Percentiles rank a stretch among this genome's conserved stretches.
Evolutionary conservation across 2,888 invertebrate genomes (phyloP).

Genomic region (Eudasyphora cyanicolor): DNA sequence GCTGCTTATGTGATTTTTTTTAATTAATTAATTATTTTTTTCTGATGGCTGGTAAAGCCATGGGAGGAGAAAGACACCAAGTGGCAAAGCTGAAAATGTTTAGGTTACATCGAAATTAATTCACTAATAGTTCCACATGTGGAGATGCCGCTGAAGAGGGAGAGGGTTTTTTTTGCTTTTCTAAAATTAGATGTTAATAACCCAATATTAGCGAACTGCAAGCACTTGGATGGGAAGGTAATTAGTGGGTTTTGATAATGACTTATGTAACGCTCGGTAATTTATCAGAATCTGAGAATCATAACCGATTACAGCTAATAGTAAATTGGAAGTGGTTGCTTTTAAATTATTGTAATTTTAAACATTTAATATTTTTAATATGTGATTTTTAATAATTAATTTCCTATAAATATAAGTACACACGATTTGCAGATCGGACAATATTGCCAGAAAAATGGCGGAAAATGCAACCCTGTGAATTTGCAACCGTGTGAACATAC

Average conservation of each 20-base stretch:
- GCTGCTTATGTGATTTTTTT: not conserved
- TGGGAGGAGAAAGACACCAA: not conserved
- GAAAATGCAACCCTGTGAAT: too few species aligned
- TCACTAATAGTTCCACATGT: slow-evolving; percentile 25
- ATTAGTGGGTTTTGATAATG: slow-evolving; percentile 1
- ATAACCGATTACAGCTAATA: not conserved
- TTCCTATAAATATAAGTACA: too few species aligned
- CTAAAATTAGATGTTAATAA: slow-evolving; percentile 7
- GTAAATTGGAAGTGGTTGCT: not conserved
- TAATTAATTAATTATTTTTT: slow-evolving; percentile 52
- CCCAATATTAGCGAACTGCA: not conserved
- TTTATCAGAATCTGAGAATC: slow-evolving; percentile 10
- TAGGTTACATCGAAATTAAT: slow-evolving; percentile 17
- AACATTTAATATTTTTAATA: too few species aligned
- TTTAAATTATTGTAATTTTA: not conserved
- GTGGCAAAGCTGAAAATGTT: not conserved
- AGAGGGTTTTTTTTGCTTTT: too few species aligned
- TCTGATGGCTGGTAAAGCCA: not conserved
- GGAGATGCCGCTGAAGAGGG: not conserved
- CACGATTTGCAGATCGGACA: too few species aligned
- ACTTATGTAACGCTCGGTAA: not conserved
- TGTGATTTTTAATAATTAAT: too few species aligned
- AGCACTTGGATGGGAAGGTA: not conserved
- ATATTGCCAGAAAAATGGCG: too few species aligned
- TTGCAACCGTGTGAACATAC: too few species aligned